Conservation (phyloP, 2,113 vertebrate genomes). For the Phaethornis superciliosus region DNA sequence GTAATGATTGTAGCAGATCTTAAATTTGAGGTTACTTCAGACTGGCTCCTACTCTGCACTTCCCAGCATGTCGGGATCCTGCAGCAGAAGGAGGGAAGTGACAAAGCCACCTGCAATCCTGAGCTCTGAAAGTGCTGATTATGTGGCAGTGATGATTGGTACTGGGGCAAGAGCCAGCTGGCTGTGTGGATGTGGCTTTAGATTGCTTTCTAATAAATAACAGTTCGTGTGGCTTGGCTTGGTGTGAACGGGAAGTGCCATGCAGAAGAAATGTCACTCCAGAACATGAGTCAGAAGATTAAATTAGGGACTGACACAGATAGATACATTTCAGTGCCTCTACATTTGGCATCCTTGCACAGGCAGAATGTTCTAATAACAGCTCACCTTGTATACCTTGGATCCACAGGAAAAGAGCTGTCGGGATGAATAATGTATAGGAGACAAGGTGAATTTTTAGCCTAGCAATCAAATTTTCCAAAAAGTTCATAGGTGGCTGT, state of each 20-base stretch:
- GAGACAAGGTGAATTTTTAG: conserved; percentile 26
- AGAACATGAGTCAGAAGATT: conserved; percentile 26
- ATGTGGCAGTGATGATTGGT: neutral
- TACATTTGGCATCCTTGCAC: neutral
- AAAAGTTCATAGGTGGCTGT: neutral
- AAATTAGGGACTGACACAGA: conserved; percentile 9
- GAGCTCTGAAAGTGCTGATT: neutral
- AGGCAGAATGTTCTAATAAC: neutral
- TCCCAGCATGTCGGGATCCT: neutral
- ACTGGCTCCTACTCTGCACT: neutral
- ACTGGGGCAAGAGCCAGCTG: neutral
- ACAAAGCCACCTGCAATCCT: neutral
- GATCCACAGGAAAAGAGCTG: neutral
- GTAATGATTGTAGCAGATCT: neutral
- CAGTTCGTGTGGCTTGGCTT: neutral
- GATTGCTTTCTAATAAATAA: neutral
- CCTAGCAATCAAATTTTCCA: neutral
- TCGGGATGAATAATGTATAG: neutral
- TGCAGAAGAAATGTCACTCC: neutral
- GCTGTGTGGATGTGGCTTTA: neutral
- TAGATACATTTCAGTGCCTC: conserved; percentile 28
- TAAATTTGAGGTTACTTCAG: neutral
- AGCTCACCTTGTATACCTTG: neutral
- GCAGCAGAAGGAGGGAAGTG: neutral
- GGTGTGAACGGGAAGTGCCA: neutral